Evolutionary conservation across 1,140 invertebrate genomes (phyloP).

Genomic region (Trinorchestia longiramus): DNA sequence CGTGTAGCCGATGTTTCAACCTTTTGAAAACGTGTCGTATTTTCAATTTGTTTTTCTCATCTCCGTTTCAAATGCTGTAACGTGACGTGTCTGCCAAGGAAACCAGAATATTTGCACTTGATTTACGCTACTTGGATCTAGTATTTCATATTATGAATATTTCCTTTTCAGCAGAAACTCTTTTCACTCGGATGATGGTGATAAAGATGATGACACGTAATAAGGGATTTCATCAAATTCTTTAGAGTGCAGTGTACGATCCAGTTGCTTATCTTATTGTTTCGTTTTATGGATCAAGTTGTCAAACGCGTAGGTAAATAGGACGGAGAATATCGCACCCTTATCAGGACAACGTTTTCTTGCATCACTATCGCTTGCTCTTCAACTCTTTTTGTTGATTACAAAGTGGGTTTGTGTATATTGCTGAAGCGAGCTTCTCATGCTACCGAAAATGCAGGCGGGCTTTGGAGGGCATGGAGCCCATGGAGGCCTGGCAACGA

Average conservation of each 20-base stretch:
- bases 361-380: background rate
- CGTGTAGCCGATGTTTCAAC: background rate
- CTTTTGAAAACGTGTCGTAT: background rate
- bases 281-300: background rate
- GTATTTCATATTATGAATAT: background rate
- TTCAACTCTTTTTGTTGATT: background rate
- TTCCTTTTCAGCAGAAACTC: background rate
- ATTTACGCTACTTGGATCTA: background rate
- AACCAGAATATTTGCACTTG: background rate
- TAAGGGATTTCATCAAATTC: background rate
- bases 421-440: background rate
- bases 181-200: background rate
- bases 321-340: background rate
- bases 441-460: background rate
- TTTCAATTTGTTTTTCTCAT: background rate
- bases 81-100: background rate
- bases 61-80: background rate
- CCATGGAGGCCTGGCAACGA: background rate
- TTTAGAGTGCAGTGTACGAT: background rate
- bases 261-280: background rate
- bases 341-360: background rate
- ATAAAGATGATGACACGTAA: background rate
- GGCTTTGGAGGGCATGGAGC: background rate
- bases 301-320: background rate
- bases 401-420: background rate